A percentile compares a stretch with the other conserved stretches of the same genome.
phyloP scores from a whole-genome alignment of 2,797 vertebrate genomes.

The Urophycis tenuis region DNA sequence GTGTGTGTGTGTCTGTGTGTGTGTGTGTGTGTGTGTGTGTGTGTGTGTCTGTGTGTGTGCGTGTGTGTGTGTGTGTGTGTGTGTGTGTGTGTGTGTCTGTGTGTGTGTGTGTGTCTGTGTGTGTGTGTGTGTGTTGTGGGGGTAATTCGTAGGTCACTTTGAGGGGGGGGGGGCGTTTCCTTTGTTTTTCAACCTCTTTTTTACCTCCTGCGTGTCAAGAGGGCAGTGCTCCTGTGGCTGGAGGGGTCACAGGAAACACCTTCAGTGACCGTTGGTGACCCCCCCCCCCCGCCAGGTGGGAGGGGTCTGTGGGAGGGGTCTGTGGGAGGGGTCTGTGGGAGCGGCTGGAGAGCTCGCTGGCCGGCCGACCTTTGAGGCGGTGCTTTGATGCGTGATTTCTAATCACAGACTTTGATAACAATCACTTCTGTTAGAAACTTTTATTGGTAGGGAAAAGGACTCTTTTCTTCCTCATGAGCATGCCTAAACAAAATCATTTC shows the following conservation, averaged over 20 bases:
- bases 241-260: slow-evolving; percentile 6
- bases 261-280: slow-evolving; percentile 45
- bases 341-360: slow-evolving; percentile 28
- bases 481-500: background rate
- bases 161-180: background rate
- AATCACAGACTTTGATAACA: slow-evolving; percentile 19
- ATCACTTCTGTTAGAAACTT: background rate
- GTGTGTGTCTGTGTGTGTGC: too few species aligned
- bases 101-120: too few species aligned
- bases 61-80: too few species aligned
- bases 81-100: too few species aligned
- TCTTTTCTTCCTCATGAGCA: background rate
- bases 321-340: slow-evolving; percentile 49
- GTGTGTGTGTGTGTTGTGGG: too few species aligned
- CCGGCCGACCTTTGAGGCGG: slow-evolving; percentile 49
- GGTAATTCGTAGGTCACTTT: too few species aligned
- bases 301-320: slow-evolving; percentile 46
- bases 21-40: too few species aligned
- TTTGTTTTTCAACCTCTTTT: background rate
- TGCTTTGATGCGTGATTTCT: slow-evolving; percentile 43
- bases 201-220: slow-evolving; percentile 10
- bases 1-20: too few species aligned
- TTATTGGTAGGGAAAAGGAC: background rate
- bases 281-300: too few species aligned
- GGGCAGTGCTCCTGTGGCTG: slow-evolving; percentile 25